Evolutionary conservation across 2,113 vertebrate species (phyloP).

Genomic region (Percopsis transmontana): DNA sequence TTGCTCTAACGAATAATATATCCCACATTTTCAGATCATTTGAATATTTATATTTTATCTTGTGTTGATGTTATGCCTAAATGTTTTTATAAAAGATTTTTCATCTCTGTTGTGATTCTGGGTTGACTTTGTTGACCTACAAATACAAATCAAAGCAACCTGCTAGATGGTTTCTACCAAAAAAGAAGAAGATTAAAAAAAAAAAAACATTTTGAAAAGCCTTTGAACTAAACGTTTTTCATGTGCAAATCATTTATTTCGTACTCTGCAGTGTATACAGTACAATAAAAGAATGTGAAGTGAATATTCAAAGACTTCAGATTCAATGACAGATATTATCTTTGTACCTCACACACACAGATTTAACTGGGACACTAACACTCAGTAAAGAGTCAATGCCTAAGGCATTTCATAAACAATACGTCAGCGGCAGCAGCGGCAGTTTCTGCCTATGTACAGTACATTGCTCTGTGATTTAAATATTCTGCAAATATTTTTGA

Average conservation of each 20-base stretch:
- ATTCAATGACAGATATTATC: too few species aligned
- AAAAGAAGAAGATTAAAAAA: background rate
- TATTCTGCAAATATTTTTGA: background rate
- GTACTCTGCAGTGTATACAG: too few species aligned
- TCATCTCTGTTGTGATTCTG: background rate
- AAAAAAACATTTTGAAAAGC: constrained; percentile 16
- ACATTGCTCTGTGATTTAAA: background rate
- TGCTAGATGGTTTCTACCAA: constrained; percentile 1
- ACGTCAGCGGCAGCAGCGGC: too few species aligned
- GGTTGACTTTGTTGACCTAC: background rate
- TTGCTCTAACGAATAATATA: background rate
- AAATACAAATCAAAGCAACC: constrained; percentile 31
- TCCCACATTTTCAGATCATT: background rate
- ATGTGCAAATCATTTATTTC: background rate
- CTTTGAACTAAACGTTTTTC: constrained; percentile 23
- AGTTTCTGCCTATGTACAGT: background rate
- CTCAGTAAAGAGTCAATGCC: too few species aligned
- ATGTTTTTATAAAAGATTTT: background rate
- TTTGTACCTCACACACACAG: too few species aligned
- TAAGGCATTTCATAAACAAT: too few species aligned
- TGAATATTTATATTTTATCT: background rate
- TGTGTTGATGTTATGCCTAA: too few species aligned
- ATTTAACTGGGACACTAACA: too few species aligned
- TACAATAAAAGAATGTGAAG: too few species aligned
- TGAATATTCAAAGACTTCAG: too few species aligned